Evolutionary conservation across 2,797 vertebrate genomes (phyloP).

Genomic region (Sternarchorhynchus goeldii): DNA sequence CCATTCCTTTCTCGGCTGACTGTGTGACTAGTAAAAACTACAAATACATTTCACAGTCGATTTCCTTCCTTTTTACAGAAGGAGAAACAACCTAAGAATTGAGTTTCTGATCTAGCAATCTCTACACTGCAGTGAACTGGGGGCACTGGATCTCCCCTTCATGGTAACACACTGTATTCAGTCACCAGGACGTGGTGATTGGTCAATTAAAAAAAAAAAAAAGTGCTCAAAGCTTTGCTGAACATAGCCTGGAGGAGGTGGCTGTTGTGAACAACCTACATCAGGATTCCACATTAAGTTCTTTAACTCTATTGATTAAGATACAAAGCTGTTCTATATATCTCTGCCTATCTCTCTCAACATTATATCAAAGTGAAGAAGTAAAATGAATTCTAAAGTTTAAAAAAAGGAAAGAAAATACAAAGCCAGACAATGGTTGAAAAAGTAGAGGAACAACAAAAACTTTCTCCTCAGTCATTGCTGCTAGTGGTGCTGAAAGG

Average conservation of each 20-base stretch:
- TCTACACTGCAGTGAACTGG: slow-evolving; percentile 2
- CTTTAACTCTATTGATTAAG: neutral
- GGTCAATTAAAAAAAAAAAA: slow-evolving; percentile 10
- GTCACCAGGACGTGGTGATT: neutral
- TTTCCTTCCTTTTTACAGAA: no score
- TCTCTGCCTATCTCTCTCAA: neutral
- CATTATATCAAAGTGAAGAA: neutral
- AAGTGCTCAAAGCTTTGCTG: neutral
- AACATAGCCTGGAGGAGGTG: neutral
- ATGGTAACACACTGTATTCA: slow-evolving; percentile 1
- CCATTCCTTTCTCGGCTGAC: no score
- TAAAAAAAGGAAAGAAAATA: neutral
- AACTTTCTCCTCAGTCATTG: neutral
- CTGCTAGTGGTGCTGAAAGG: neutral
- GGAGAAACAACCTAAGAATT: neutral
- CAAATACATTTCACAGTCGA: no score
- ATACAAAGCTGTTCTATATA: no score
- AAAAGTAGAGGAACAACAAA: neutral
- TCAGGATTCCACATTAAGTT: neutral
- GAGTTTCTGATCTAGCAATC: slow-evolving; percentile 14
- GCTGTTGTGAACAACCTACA: neutral
- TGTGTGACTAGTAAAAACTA: no score
- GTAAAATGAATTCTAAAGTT: neutral
- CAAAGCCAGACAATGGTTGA: neutral
- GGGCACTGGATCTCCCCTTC: slow-evolving; percentile 16